Percentiles rank a stretch among this genome's conserved stretches.
phyloP scores from a whole-genome alignment of 2,797 vertebrate genomes.

The Intellagama lesueurii region DNA sequence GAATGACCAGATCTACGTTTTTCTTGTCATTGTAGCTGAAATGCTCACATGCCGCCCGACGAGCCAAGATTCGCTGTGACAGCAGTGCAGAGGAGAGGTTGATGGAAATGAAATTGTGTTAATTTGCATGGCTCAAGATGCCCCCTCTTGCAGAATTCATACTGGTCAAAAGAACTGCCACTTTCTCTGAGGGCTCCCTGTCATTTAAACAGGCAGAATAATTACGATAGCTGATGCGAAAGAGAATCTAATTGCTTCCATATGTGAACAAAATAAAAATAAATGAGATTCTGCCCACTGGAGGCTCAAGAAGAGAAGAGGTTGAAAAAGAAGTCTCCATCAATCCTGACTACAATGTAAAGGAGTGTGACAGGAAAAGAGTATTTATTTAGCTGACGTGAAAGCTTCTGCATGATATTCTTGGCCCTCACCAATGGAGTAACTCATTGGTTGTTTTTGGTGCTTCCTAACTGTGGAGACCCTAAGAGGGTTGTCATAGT shows the following conservation, averaged over 20 bases:
- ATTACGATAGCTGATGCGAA: constrained; percentile 20
- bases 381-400: not conserved
- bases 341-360: accelerated
- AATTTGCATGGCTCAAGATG: constrained; percentile 49
- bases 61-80: constrained; percentile 59
- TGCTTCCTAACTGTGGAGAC: too few relatives aligned
- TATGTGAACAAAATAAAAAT: constrained; percentile 29
- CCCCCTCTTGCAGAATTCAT: constrained; percentile 41
- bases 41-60: constrained; percentile 17
- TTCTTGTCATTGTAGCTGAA: not conserved
- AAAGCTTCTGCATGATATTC: not conserved
- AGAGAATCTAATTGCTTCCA: constrained; percentile 5
- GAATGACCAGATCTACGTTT: not conserved
- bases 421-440: not conserved
- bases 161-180: constrained; percentile 3
- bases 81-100: constrained; percentile 34
- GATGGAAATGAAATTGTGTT: constrained; percentile 56
- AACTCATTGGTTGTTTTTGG: not conserved
- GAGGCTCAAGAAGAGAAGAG: not conserved
- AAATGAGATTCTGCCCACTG: not conserved
- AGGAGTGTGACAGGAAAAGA: not conserved
- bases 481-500: too few relatives aligned
- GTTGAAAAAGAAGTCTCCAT: not conserved
- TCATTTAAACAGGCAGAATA: constrained; percentile 1
- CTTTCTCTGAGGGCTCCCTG: not conserved